phyloP scores from a whole-genome alignment of 2,888 invertebrate genomes.

The Brachypterus glaber region DNA sequence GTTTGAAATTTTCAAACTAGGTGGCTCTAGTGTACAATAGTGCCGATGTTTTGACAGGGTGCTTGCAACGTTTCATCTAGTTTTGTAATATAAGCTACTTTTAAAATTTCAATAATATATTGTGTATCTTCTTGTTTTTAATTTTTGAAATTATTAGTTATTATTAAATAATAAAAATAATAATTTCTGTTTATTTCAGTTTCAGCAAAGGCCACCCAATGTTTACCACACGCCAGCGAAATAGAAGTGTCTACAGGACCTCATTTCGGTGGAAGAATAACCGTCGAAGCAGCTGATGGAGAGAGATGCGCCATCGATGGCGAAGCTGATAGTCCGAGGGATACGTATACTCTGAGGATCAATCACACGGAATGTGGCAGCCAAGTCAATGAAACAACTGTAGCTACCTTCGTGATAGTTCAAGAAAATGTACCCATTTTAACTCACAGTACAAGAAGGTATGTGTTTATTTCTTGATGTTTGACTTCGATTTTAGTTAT shows the following conservation, averaged over 20 bases:
- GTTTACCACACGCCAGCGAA: slow-evolving; percentile 70
- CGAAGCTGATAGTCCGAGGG: slow-evolving; percentile 59
- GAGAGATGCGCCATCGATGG: slow-evolving; percentile 66
- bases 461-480: too few species aligned
- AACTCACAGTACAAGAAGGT: slow-evolving; percentile 53
- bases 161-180: slow-evolving; percentile 4
- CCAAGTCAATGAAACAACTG: slow-evolving; percentile 63
- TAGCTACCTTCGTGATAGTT: slow-evolving; percentile 72
- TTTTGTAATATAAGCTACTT: too few species aligned
- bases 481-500: too few species aligned
- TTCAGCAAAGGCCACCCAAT: slow-evolving; percentile 71
- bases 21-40: too few species aligned
- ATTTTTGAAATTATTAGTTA: background rate
- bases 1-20: too few species aligned
- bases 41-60: too few species aligned
- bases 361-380: slow-evolving; percentile 60
- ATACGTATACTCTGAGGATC: slow-evolving; percentile 65
- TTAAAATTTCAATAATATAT: too few species aligned
- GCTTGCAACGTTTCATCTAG: too few species aligned
- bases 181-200: slow-evolving; percentile 44
- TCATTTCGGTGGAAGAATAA: slow-evolving; percentile 68
- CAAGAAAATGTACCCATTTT: slow-evolving; percentile 75
- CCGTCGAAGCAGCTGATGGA: slow-evolving; percentile 62
- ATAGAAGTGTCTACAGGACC: slow-evolving; percentile 78
- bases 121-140: too few species aligned